These are phyloP conservation scores for Diadema setosum DNA, from an alignment of 35 echinoderm and acorn worm genomes.

Conservation along the genomic window DNA sequence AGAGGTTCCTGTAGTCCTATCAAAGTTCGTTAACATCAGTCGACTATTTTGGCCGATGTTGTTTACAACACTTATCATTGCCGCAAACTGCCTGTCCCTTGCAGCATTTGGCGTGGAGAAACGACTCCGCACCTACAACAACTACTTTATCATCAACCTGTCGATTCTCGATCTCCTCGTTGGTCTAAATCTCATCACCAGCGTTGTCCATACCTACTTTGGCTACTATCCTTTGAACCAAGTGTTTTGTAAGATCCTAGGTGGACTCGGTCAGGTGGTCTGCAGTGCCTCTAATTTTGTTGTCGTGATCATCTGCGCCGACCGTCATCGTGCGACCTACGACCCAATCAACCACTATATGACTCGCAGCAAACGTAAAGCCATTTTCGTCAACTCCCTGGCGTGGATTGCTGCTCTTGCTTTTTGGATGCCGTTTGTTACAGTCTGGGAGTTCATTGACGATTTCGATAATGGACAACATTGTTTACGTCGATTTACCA, in stretches of 20 bases:
- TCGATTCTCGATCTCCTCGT: background rate
- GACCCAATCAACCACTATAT: constrained; percentile 19
- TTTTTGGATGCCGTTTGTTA: background rate
- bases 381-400: background rate
- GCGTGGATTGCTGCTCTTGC: background rate
- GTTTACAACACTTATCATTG: background rate
- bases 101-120: background rate
- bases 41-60: background rate
- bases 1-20: background rate
- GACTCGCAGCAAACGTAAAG: background rate
- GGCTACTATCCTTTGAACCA: background rate
- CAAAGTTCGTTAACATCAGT: background rate
- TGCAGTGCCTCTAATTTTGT: background rate
- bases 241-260: background rate
- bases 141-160: background rate
- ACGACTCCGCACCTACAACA: background rate
- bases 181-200: background rate
- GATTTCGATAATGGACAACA: background rate
- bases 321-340: background rate
- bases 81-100: background rate
- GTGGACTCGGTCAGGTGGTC: background rate
- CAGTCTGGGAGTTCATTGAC: background rate
- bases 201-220: background rate
- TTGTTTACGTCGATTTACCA: background rate
- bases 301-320: background rate